These are phyloP conservation scores for Yponomeuta plumbellus DNA, from an alignment of 2,888 invertebrate genomes.

Conservation along the genomic window DNA sequence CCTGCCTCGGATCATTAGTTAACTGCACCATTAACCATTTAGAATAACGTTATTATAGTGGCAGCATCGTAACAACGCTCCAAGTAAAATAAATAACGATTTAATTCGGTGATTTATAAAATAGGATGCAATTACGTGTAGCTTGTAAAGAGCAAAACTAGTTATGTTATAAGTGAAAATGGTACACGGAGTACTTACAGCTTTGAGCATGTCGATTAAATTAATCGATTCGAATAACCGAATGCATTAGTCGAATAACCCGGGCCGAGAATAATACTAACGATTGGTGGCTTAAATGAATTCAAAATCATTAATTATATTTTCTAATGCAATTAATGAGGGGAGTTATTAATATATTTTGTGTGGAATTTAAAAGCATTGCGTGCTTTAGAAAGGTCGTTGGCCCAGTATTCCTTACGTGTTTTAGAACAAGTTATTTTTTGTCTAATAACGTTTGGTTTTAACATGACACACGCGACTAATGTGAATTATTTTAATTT, in stretches of 20 bases:
- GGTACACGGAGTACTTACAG: slow-evolving; percentile 15
- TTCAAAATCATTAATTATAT: slow-evolving; percentile 33
- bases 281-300: slow-evolving; percentile 32
- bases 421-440: slow-evolving; percentile 39
- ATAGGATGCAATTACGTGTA: not conserved
- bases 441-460: slow-evolving; percentile 27
- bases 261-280: slow-evolving; percentile 22
- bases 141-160: not conserved
- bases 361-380: slow-evolving; percentile 36
- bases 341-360: slow-evolving; percentile 36
- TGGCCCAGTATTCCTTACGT: slow-evolving; percentile 29
- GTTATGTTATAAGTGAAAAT: not conserved
- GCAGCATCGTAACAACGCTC: not conserved
- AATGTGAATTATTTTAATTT: slow-evolving; percentile 5
- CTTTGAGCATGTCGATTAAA: slow-evolving; percentile 27
- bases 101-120: not conserved
- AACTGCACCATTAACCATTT: not conserved
- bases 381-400: slow-evolving; percentile 29
- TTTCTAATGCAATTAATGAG: slow-evolving; percentile 41
- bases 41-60: not conserved
- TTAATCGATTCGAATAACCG: slow-evolving; percentile 30
- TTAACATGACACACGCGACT: slow-evolving; percentile 8
- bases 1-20: not conserved
- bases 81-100: not conserved
- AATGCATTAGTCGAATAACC: slow-evolving; percentile 29